A percentile compares a stretch with the other conserved stretches of the same genome.
These are phyloP conservation scores for Platorchestia sp. DNA, from an alignment of 1,140 invertebrate genomes.

Conservation along the genomic window DNA sequence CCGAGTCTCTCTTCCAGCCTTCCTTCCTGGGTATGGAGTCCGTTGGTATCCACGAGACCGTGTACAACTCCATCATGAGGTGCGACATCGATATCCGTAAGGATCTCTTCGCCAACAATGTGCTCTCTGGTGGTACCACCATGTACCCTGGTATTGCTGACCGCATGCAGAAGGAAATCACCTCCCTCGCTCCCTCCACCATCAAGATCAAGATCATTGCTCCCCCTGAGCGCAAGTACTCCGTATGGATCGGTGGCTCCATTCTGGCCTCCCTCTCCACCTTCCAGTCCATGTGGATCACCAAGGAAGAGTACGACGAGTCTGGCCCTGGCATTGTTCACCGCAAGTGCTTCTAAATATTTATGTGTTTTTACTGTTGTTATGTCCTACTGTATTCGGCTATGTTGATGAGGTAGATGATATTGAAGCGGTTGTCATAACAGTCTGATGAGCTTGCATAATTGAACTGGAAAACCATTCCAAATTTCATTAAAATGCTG, in stretches of 20 bases:
- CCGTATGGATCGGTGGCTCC: constrained; percentile 77
- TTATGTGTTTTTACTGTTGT: not conserved
- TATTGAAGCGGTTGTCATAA: not conserved
- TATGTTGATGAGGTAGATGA: not conserved
- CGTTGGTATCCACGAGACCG: too few relatives aligned
- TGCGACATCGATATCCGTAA: constrained; percentile 85
- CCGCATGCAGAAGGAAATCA: constrained; percentile 87
- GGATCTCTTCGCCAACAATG: constrained; percentile 81
- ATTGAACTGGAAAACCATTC: not conserved
- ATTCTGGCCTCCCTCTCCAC: constrained; percentile 77
- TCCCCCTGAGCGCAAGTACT: constrained; percentile 76
- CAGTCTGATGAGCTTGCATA: not conserved
- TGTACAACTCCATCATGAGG: too few relatives aligned
- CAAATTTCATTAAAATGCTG: not conserved
- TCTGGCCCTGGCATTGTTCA: constrained; percentile 75
- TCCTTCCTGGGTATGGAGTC: too few relatives aligned
- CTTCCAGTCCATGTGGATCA: constrained; percentile 79
- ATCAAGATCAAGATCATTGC: constrained; percentile 70
- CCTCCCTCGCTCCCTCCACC: constrained; percentile 72
- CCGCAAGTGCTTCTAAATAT: constrained; percentile 76
- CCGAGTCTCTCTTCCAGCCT: constrained; percentile 87
- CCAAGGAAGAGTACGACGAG: too few relatives aligned
- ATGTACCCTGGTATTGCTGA: constrained; percentile 77
- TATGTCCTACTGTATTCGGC: not conserved
- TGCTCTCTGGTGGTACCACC: constrained; percentile 77